Conservation (phyloP, 1,140 invertebrate species). For the Anastatus disparis region DNA sequence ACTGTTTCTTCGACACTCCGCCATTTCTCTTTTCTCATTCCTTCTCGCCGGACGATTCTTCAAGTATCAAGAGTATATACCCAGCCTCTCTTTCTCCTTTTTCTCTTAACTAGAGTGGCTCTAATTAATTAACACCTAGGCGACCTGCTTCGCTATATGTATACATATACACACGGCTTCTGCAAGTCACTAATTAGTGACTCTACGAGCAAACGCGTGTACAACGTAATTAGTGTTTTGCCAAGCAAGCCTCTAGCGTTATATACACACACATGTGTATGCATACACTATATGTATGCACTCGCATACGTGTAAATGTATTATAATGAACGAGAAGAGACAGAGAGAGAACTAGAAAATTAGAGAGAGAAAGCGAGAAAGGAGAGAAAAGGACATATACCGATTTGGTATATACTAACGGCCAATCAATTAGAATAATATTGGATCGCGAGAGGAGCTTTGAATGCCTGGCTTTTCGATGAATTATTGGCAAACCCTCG, state of each 20-base stretch:
- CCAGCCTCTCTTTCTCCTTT: not conserved
- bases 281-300: too few relatives aligned
- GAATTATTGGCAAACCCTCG: not conserved
- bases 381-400: too few relatives aligned
- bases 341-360: too few relatives aligned
- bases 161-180: too few relatives aligned
- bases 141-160: conserved; percentile 45
- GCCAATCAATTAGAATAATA: conserved; percentile 59
- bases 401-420: conserved; percentile 47
- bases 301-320: too few relatives aligned
- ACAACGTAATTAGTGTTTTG: conserved; percentile 64
- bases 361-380: too few relatives aligned
- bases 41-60: not conserved
- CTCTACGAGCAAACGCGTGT: conserved; percentile 39
- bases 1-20: too few relatives aligned
- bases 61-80: conserved; percentile 21
- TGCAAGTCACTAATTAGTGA: conserved; percentile 64
- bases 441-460: conserved; percentile 4
- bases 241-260: not conserved
- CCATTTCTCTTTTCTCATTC: too few relatives aligned
- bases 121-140: conserved; percentile 67
- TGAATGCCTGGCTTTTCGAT: too few relatives aligned
- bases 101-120: conserved; percentile 51
- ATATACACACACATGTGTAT: not conserved
- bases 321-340: too few relatives aligned